phyloP scores from a whole-genome alignment of 2,113 vertebrate species.

The Sula dactylatra region DNA sequence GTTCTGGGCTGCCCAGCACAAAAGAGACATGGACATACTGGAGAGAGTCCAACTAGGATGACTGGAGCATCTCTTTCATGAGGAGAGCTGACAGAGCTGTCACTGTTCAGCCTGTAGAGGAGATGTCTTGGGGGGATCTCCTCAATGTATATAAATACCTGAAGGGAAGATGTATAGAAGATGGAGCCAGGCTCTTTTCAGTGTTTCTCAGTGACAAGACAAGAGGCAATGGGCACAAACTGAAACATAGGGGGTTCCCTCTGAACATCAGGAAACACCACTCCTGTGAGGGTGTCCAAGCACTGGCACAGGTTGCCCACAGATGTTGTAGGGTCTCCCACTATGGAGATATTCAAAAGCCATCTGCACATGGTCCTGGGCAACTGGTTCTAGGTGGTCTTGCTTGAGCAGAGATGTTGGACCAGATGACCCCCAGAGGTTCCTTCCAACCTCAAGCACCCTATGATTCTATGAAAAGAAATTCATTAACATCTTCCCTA shows the following conservation, averaged over 20 bases:
- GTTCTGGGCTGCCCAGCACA: neutral
- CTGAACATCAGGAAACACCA: neutral
- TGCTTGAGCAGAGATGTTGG: neutral
- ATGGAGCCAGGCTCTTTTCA: neutral
- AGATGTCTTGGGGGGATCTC: neutral
- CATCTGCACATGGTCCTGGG: neutral
- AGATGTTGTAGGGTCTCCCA: neutral
- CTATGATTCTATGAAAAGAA: neutral
- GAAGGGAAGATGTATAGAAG: neutral
- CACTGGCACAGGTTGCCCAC: neutral
- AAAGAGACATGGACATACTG: too few species aligned
- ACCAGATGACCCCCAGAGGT: neutral
- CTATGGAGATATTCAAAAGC: neutral
- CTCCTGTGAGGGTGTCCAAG: neutral
- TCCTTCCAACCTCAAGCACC: neutral
- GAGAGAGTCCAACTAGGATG: neutral
- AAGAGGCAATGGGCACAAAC: neutral
- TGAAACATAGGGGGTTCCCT: neutral
- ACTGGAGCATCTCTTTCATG: neutral
- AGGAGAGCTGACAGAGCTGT: neutral
- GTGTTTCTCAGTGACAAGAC: neutral
- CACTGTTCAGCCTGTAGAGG: neutral
- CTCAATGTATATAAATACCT: neutral
- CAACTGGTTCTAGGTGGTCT: neutral
- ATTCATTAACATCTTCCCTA: neutral